A percentile compares a stretch with the other conserved stretches of the same genome.
Conservation (phyloP, 2,797 vertebrate genomes). For the Gallinago nigripennis region DNA sequence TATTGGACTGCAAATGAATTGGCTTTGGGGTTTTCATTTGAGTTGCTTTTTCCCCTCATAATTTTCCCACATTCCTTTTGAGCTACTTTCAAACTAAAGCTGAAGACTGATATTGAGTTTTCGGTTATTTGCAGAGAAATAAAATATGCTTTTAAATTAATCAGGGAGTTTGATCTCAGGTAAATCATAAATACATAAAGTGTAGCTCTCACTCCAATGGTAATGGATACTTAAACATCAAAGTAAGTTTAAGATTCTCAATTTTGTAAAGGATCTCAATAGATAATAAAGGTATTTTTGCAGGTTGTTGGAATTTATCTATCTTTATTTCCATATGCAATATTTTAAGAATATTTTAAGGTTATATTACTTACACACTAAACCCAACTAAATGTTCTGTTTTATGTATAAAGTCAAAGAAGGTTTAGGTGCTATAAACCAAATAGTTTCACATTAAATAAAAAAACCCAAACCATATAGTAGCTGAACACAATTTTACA, state of each 20-base stretch:
- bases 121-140: background rate
- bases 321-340: background rate
- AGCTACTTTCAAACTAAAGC: background rate
- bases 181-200: background rate
- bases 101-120: background rate
- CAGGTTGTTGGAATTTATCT: background rate
- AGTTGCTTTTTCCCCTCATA: background rate
- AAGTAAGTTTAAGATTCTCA: background rate
- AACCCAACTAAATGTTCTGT: background rate
- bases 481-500: background rate
- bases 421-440: background rate
- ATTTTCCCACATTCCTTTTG: background rate
- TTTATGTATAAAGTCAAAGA: background rate
- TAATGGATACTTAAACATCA: background rate
- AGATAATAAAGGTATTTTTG: background rate
- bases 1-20: background rate
- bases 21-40: background rate
- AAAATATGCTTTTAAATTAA: background rate
- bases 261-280: background rate
- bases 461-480: background rate
- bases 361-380: background rate
- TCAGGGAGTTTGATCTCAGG: background rate
- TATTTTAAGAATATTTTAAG: constrained; percentile 6
- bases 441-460: background rate
- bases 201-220: background rate